Evolutionary conservation across 1,140 invertebrate species (phyloP).

Genomic region (Paracyclopina nana): DNA sequence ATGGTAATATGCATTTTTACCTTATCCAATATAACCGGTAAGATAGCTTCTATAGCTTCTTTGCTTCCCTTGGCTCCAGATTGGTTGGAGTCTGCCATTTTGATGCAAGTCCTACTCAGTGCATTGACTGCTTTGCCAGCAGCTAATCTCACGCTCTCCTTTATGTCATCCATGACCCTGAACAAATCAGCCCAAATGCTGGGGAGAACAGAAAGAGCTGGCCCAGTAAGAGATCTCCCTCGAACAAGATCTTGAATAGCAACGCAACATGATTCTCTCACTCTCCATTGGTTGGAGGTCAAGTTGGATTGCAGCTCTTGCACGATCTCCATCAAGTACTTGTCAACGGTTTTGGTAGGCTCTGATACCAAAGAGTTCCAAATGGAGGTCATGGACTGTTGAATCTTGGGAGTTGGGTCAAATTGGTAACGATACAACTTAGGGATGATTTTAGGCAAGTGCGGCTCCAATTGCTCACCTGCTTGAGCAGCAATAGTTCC

Average conservation of each 20-base stretch:
- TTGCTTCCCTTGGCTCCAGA: slow-evolving; percentile 6
- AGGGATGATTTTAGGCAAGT: slow-evolving; percentile 64
- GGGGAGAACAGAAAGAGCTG: slow-evolving; percentile 34
- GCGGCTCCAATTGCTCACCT: slow-evolving; percentile 53
- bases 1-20: too few species aligned
- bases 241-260: slow-evolving; percentile 62
- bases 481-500: slow-evolving; percentile 57
- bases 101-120: slow-evolving; percentile 46
- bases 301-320: slow-evolving; percentile 8
- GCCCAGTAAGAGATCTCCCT: slow-evolving; percentile 27
- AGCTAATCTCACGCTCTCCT: slow-evolving; percentile 59
- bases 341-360: slow-evolving; percentile 49
- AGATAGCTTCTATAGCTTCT: slow-evolving; percentile 6
- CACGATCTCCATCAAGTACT: slow-evolving; percentile 14
- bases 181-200: slow-evolving; percentile 64
- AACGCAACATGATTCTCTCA: slow-evolving; percentile 69
- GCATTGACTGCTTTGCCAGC: slow-evolving; percentile 52
- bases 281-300: slow-evolving; percentile 55
- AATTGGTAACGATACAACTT: slow-evolving; percentile 61
- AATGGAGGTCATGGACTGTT: slow-evolving; percentile 72
- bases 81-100: slow-evolving; percentile 11
- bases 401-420: slow-evolving; percentile 73
- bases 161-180: slow-evolving; percentile 78
- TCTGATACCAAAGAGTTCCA: slow-evolving; percentile 72
- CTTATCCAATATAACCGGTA: slow-evolving; percentile 11